A percentile compares a stretch with the other conserved stretches of the same genome.
Evolutionary conservation across 2,888 invertebrate genomes (phyloP).

Genomic region (Caenorhabditis angaria): DNA sequence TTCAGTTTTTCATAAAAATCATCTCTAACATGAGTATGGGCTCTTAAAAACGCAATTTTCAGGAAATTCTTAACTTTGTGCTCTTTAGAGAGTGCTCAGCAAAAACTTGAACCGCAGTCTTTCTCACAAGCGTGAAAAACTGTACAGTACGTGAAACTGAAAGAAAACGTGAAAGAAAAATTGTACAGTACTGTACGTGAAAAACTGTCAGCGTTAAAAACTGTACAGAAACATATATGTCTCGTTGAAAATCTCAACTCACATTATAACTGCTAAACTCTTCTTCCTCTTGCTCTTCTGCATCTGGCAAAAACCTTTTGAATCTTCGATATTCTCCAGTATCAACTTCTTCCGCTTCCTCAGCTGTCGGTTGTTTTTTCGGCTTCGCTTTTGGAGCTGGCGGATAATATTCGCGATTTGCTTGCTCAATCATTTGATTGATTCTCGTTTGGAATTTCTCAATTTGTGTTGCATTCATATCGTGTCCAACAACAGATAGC

Average conservation of each 20-base stretch:
- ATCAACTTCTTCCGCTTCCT: slow-evolving; percentile 52
- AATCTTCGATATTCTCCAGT: slow-evolving; percentile 49
- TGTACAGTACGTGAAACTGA: too few relatives aligned
- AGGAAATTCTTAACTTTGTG: too few relatives aligned
- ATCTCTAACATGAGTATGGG: too few relatives aligned
- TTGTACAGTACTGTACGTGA: too few relatives aligned
- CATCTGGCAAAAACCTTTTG: slow-evolving; percentile 21
- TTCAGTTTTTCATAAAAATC: too few relatives aligned
- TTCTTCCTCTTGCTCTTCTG: slow-evolving; percentile 47
- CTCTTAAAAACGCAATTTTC: too few relatives aligned
- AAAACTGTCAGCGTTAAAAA: background rate
- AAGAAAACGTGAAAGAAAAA: too few relatives aligned
- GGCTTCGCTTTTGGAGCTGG: slow-evolving; percentile 35
- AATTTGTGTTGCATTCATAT: slow-evolving; percentile 67
- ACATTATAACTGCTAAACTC: slow-evolving; percentile 64
- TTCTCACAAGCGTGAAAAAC: too few relatives aligned
- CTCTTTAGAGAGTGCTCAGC: too few relatives aligned
- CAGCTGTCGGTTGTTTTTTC: slow-evolving; percentile 45
- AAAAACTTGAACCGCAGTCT: too few relatives aligned
- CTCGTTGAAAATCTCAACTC: too few relatives aligned
- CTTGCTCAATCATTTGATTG: slow-evolving; percentile 43
- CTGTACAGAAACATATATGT: too few relatives aligned
- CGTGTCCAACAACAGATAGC: slow-evolving; percentile 65
- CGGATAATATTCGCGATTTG: slow-evolving; percentile 36
- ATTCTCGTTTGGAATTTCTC: slow-evolving; percentile 65